Conservation (phyloP, 2,113 vertebrate species). For the Atrichornis clamosus region DNA sequence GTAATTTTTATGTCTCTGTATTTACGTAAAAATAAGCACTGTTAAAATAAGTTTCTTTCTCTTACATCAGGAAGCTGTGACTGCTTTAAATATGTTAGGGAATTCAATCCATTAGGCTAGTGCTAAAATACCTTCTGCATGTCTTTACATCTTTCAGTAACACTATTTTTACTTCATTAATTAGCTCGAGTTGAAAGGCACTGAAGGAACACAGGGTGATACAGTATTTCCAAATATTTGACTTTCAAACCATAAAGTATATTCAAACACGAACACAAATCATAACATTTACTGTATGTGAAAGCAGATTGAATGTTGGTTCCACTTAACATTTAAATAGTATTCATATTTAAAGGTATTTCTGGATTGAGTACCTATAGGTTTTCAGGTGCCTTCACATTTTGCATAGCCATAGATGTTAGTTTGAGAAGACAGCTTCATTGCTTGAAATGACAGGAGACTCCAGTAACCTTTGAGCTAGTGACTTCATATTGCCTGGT, state of each 20-base stretch:
- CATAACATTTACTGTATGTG: not conserved
- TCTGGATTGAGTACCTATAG: not conserved
- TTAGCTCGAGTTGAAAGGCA: slow-evolving; percentile 17
- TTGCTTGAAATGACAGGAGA: slow-evolving; percentile 28
- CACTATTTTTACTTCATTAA: slow-evolving; percentile 5
- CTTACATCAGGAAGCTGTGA: not conserved
- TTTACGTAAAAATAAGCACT: not conserved
- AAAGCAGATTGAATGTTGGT: slow-evolving; percentile 34
- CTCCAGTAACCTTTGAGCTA: slow-evolving; percentile 47
- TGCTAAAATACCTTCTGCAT: not conserved
- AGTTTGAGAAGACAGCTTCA: slow-evolving; percentile 29
- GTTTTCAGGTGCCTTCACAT: not conserved
- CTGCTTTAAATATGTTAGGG: not conserved
- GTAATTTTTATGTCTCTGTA: not conserved
- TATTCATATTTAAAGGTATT: slow-evolving; percentile 15
- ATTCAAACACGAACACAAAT: slow-evolving; percentile 25
- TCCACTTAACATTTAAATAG: slow-evolving; percentile 38
- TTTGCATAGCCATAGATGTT: not conserved
- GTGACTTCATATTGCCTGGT: slow-evolving; percentile 38
- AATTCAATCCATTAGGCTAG: not conserved
- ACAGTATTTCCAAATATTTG: slow-evolving; percentile 37
- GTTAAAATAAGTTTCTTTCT: not conserved
- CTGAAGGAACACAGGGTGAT: not conserved
- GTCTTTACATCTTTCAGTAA: not conserved
- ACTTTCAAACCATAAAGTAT: slow-evolving; percentile 9